Base-by-base conservation (phyloP, 2,113 vertebrate genomes). In the Rhinolophus sinicus region DNA sequence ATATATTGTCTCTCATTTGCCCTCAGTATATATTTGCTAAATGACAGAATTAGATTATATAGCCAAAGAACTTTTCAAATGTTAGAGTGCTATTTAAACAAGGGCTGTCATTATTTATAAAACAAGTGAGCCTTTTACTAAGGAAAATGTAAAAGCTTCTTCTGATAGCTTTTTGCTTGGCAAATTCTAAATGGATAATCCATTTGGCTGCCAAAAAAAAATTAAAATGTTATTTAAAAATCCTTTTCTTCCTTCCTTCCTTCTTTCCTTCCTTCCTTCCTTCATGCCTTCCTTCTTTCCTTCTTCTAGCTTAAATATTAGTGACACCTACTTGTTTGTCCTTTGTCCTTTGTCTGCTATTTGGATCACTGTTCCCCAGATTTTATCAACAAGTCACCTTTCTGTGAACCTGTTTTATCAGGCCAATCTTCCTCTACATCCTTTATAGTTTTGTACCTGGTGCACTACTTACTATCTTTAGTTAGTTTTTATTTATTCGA, bases 21-120 rank as follows among this genome's bases (percentile, higher is more conserved):
- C 33, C 60, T 96, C n/a, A 84, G 65, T 60, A 65, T 12, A 5
- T 21, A 15, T 81, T 83, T 69, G 8, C 65, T 9, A 1, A 88
- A 69, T 67, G 70, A 80, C n/a, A 93, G 75, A 70, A 81, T 84
- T 81, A 77, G 38, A 96, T 90, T 62, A 26, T 21, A 76, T 5
- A 78, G 64, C 58, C 75, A 78, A 60, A 75, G 35, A 96, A 80
- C 62, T 92, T 90, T 96, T 65, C 52, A 62, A 96, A 90, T 67
- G 60, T 72, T 93, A 75, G 70, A 88, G 85, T 90, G 76, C 38
- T 85, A 85, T 90, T 94, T 72, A 80, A 90, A 87, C 75, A 93
- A 94, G 95, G 33, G 8, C 40, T 72, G 16, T 95, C 85, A 91
- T 96, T 97, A 90, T 93, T 96, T 95, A 92, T 44, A 94, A 94